Evolutionary conservation across 92 coral and sea anemone species (phyloP).

Genomic region (Actinernus sp.): DNA sequence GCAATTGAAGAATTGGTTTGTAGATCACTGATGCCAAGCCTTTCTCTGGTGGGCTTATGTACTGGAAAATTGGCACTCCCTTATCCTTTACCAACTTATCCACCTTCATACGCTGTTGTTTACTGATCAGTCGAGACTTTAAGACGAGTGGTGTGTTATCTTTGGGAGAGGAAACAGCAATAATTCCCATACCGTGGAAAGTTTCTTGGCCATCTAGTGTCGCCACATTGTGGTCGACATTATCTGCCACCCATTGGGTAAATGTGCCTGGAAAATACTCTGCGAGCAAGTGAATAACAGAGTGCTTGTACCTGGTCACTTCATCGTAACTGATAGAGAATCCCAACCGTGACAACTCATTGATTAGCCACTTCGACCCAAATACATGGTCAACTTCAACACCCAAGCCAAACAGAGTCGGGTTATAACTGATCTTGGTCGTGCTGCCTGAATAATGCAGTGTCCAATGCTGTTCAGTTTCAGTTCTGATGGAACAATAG

Average conservation of each 20-base stretch:
- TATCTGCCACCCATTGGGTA: no score
- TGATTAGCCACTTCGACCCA: conserved; percentile 34
- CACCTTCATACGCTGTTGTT: no score
- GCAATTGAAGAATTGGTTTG: conserved; percentile 27
- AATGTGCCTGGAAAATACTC: conserved; percentile 11
- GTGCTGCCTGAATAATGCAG: conserved; percentile 28
- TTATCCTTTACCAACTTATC: no score
- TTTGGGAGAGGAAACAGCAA: conserved; percentile 32
- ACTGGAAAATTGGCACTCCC: no score
- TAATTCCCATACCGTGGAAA: no score
- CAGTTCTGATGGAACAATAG: conserved; percentile 26
- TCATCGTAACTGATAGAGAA: conserved; percentile 36
- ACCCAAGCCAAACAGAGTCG: conserved; percentile 25
- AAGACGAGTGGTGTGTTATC: conserved; percentile 15
- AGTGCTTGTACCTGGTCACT: conserved; percentile 27
- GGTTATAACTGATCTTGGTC: conserved; percentile 35
- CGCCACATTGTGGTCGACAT: no score
- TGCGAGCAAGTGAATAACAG: conserved; percentile 12
- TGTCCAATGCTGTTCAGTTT: conserved; percentile 32
- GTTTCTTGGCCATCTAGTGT: no score
- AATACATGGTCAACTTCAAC: conserved; percentile 29
- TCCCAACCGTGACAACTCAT: conserved; percentile 24
- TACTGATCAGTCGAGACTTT: no score
- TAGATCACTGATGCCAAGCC: no score
- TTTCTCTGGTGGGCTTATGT: no score